Conservation (phyloP, 2,113 vertebrate genomes). For the Phycodurus eques region DNA sequence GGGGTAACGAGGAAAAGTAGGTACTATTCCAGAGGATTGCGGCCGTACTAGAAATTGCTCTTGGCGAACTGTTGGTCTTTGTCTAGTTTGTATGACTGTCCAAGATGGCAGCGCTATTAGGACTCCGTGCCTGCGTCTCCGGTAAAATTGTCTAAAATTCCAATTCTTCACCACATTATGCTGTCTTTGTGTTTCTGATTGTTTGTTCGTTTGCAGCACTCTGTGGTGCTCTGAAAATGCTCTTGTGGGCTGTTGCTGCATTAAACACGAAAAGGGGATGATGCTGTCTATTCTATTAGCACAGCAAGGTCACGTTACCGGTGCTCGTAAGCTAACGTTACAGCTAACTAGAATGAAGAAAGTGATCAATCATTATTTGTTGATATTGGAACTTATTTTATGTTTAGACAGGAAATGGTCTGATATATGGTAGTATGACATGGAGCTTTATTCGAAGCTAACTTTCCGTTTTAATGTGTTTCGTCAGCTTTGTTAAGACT, state of each 20-base stretch:
- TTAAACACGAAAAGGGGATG: neutral
- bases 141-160: conserved; percentile 54
- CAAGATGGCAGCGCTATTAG: conserved; percentile 77
- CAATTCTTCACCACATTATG: accelerated
- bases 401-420: neutral
- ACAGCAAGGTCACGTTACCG: conserved; percentile 66
- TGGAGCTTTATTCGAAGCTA: neutral
- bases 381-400: neutral
- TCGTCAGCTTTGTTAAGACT: neutral
- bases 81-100: conserved; percentile 16
- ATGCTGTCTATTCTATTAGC: conserved; percentile 23
- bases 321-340: conserved; percentile 29
- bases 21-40: neutral
- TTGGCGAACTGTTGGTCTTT: conserved; percentile 22
- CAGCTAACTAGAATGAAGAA: neutral
- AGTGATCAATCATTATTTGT: neutral
- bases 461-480: neutral
- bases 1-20: neutral
- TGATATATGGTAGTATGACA: no score
- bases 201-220: accelerated
- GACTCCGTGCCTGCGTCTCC: conserved; percentile 70
- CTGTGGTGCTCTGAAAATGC: accelerated
- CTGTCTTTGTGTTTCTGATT: neutral
- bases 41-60: conserved; percentile 1
- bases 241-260: neutral